Percentiles rank a stretch among this genome's conserved stretches.
Evolutionary conservation across 2,113 vertebrate species (phyloP).

Genomic region (Syngnathus scovelli): DNA sequence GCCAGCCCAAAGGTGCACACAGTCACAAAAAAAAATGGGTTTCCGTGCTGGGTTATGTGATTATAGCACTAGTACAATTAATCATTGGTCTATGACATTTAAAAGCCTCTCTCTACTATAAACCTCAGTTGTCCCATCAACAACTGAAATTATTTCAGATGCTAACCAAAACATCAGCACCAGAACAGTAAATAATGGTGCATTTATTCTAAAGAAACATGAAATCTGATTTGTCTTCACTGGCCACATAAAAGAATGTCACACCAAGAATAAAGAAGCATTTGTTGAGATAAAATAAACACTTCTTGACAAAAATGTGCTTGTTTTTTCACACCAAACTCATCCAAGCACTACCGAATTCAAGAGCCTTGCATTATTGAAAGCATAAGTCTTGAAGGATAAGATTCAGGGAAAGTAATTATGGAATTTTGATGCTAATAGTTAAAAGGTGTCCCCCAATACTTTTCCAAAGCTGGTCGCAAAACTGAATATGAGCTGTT

Average conservation of each 20-base stretch:
- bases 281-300: too few species aligned
- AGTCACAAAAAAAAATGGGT: conserved; percentile 8
- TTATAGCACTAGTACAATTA: neutral
- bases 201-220: too few species aligned
- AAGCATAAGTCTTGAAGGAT: neutral
- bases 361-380: too few species aligned
- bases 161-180: neutral
- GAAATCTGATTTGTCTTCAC: too few species aligned
- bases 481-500: neutral
- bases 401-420: neutral
- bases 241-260: too few species aligned
- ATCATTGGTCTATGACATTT: neutral
- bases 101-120: neutral
- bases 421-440: neutral
- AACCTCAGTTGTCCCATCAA: neutral
- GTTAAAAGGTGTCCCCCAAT: neutral
- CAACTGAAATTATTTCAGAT: neutral
- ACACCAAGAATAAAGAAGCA: too few species aligned
- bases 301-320: too few species aligned
- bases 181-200: too few species aligned
- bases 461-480: neutral
- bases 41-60: neutral
- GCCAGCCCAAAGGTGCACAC: conserved; percentile 55
- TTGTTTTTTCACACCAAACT: too few species aligned
- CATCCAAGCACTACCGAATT: too few species aligned